phyloP scores from a whole-genome alignment of 2,797 vertebrate species.

The Columba guinea region DNA sequence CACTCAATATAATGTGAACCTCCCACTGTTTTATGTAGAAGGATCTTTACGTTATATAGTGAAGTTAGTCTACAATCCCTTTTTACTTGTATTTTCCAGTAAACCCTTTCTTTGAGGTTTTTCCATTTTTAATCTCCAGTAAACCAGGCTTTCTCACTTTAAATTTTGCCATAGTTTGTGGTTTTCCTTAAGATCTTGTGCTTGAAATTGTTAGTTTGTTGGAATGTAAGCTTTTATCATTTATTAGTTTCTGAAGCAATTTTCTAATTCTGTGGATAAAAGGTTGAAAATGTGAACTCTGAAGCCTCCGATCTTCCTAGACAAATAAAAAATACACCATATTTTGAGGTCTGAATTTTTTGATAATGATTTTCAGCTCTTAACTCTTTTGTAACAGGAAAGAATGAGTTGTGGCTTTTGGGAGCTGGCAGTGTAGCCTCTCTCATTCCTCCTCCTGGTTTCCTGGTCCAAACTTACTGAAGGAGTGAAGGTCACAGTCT shows the following conservation, averaged over 20 bases:
- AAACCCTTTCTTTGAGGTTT: background rate
- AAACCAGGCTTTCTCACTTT: background rate
- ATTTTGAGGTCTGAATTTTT: background rate
- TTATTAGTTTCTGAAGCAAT: background rate
- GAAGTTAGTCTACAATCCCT: background rate
- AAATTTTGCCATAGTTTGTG: background rate
- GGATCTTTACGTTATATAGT: background rate
- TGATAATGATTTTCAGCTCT: background rate
- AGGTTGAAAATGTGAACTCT: background rate
- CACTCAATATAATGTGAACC: conserved; percentile 3
- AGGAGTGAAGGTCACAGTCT: background rate
- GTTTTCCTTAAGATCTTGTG: background rate
- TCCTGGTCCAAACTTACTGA: background rate
- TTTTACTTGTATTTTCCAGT: background rate
- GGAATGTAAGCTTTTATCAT: background rate
- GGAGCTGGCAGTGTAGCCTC: background rate
- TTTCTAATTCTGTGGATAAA: background rate
- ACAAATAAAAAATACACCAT: background rate
- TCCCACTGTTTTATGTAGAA: conserved; percentile 3
- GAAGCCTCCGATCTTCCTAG: background rate
- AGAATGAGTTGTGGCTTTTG: background rate
- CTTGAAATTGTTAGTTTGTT: background rate
- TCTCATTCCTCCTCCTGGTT: background rate
- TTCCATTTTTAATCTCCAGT: background rate
- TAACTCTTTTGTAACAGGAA: background rate